Evolutionary conservation across 2,888 invertebrate genomes (phyloP).

Genomic region (Microdon myrmicae): DNA sequence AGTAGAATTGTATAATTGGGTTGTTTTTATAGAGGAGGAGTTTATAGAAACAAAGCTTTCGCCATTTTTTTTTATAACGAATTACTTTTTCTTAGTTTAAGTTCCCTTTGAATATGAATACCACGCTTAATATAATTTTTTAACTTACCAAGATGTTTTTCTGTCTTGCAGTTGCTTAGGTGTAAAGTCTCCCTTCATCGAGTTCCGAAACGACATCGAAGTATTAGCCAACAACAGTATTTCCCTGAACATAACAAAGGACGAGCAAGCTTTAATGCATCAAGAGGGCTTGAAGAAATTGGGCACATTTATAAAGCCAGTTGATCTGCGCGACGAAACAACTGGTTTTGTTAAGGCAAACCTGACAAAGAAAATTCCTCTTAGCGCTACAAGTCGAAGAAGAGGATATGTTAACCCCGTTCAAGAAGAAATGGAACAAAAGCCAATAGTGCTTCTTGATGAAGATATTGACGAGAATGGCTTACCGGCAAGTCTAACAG

Average conservation of each 20-base stretch:
- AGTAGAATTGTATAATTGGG: too few relatives aligned
- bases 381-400: constrained; percentile 54
- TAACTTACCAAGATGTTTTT: too few relatives aligned
- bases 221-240: constrained; percentile 65
- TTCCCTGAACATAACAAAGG: constrained; percentile 65
- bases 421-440: constrained; percentile 65
- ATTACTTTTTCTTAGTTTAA: too few relatives aligned
- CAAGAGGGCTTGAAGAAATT: constrained; percentile 64
- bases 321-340: constrained; percentile 63
- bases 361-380: constrained; percentile 61
- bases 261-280: constrained; percentile 65
- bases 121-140: too few relatives aligned
- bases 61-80: too few relatives aligned
- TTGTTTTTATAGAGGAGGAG: too few relatives aligned
- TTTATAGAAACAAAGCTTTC: too few relatives aligned
- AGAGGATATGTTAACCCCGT: constrained; percentile 59
- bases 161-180: constrained; percentile 62
- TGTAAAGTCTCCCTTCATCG: constrained; percentile 65
- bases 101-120: too few relatives aligned
- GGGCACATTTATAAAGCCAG: constrained; percentile 65
- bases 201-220: constrained; percentile 63
- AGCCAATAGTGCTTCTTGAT: constrained; percentile 64
- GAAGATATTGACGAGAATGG: constrained; percentile 66
- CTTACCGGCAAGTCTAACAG: constrained; percentile 62
- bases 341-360: constrained; percentile 65